These are phyloP conservation scores for Oryzias dopingdopingensis DNA, from an alignment of 2,797 vertebrate species.

Conservation along the genomic window DNA sequence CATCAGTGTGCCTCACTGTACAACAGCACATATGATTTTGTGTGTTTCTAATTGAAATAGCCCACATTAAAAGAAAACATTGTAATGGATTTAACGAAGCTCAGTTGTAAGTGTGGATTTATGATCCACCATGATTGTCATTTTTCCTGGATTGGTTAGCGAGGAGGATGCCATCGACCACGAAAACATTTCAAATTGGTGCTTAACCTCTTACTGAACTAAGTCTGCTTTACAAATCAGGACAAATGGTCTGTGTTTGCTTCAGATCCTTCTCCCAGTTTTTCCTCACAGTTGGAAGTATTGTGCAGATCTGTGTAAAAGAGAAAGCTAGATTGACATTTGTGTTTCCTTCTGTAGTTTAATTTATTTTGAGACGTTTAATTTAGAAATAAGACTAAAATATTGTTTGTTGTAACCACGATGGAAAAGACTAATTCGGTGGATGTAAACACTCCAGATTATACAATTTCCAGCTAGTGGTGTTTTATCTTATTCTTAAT, in stretches of 20 bases:
- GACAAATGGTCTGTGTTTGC: conserved; percentile 28
- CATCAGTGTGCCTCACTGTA: no score
- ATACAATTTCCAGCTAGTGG: neutral
- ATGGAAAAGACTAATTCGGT: conserved; percentile 1
- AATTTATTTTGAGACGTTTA: neutral
- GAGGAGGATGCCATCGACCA: conserved; percentile 24
- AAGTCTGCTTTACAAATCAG: conserved; percentile 36
- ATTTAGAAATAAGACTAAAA: neutral
- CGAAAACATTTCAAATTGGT: conserved; percentile 61
- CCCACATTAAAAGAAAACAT: no score
- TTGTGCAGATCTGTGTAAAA: conserved; percentile 1
- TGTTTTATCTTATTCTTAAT: neutral
- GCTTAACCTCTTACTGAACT: conserved; percentile 68
- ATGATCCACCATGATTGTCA: neutral
- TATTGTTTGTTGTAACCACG: conserved; percentile 1
- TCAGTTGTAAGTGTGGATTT: conserved; percentile 16
- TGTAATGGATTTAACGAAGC: neutral
- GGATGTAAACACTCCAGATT: neutral
- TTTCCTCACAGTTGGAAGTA: conserved; percentile 1
- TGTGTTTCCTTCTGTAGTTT: conserved; percentile 13
- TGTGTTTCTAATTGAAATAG: no score
- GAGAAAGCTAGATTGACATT: neutral
- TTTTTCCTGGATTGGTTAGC: conserved; percentile 18
- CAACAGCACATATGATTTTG: no score
- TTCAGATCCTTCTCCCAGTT: conserved; percentile 11